Evolutionary conservation across 2,888 invertebrate genomes (phyloP).

Genomic region (Heliothis peltigera): DNA sequence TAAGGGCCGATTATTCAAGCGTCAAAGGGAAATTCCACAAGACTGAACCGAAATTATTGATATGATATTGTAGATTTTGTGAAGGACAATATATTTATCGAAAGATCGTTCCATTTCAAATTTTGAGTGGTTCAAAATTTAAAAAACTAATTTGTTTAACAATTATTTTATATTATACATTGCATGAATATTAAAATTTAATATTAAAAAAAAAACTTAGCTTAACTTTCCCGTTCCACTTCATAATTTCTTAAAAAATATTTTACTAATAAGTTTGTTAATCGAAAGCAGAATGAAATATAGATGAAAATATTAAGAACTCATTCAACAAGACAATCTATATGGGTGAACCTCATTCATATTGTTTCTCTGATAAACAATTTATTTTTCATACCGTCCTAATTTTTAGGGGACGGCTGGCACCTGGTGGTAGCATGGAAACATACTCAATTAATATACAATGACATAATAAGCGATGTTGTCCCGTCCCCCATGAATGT

Average conservation of each 20-base stretch:
- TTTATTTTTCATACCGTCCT: slow-evolving; percentile 27
- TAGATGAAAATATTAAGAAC: slow-evolving; percentile 5
- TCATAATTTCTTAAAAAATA: too few species aligned
- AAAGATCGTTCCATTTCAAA: too few species aligned
- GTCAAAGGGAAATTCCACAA: background rate
- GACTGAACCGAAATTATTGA: background rate
- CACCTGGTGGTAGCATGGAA: slow-evolving; percentile 20
- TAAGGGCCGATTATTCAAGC: background rate
- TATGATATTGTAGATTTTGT: background rate
- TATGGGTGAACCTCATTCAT: slow-evolving; percentile 21
- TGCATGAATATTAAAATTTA: too few species aligned
- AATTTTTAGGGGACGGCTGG: slow-evolving; percentile 33
- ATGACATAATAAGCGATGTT: slow-evolving; percentile 32
- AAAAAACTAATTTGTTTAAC: too few species aligned
- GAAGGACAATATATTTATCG: background rate
- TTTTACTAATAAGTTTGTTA: too few species aligned
- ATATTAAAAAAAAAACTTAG: too few species aligned
- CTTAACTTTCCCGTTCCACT: too few species aligned
- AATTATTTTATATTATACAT: too few species aligned
- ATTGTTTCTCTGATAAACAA: slow-evolving; percentile 40
- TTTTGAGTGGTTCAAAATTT: too few species aligned
- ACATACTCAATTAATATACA: slow-evolving; percentile 46
- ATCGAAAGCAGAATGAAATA: background rate
- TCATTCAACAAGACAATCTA: slow-evolving; percentile 21
- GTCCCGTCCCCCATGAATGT: slow-evolving; percentile 5